Evolutionary conservation across 1,140 invertebrate genomes (phyloP), one percentile per base, ranked within the genome.

Genomic region (Pissodes strobi): DNA sequence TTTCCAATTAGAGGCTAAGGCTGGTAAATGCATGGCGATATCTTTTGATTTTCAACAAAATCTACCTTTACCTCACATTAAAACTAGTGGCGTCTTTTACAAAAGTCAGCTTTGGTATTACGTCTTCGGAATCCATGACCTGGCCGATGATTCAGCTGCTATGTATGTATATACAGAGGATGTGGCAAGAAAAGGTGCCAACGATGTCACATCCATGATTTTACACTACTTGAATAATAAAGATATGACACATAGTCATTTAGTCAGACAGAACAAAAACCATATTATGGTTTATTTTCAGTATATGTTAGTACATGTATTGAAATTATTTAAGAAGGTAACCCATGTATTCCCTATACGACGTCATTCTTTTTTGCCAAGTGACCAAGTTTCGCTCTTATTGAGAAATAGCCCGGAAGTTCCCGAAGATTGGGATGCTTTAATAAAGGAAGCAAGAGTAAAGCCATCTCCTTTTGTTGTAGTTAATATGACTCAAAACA

Each of bases 151-250:
- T 34, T 21, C 56, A 21, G 48, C 46, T 9, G 66, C 30, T 18
- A 69, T 69, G 25, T 70, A 61, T 39, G 58, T 49, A 8, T 70
- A 72, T 53, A 39, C 68, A 58, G 68, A 72, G 55, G 61, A 51
- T n/a, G 57, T 19, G 39, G 63, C 41, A 17, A 68, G 62, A 45
- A 71, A 71, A 52, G 45, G 55, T 23, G n/a, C 25, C 15, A 64
- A 67, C 63, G 69, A 69, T 22, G 64, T 71, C 12, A 65, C 64
- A 25, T 64, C 63, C 25, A 46, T 71, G 51, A 19, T 71, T 9
- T 23, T 61, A 9, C 48, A 69, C 59, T 69, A n/a, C n/a, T n/a
- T n/a, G n/a, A n/a, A n/a, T n/a, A n/a, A n/a, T n/a, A n/a, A n/a
- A n/a, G n/a, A n/a, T n/a, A n/a, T n/a, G n/a, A n/a, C n/a, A n/a